These are phyloP conservation scores for Sesamia nonagrioides DNA, from an alignment of 1,140 invertebrate genomes.

Conservation along the genomic window DNA sequence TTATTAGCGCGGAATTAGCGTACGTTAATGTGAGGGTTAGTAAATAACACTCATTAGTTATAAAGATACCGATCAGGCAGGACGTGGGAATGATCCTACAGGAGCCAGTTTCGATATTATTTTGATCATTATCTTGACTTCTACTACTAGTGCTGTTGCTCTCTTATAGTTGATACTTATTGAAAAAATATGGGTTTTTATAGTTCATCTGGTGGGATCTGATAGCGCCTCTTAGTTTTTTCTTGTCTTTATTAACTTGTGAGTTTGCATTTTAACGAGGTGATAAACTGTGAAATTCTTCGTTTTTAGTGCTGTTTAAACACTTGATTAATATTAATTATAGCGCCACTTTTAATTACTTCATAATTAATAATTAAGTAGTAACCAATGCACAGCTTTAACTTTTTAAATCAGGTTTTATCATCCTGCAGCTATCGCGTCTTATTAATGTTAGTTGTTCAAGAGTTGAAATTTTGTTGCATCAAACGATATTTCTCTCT, in stretches of 20 bases:
- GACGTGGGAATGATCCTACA: constrained; percentile 54
- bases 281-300: neutral
- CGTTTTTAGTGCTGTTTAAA: neutral
- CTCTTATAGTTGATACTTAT: neutral
- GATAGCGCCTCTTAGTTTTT: neutral
- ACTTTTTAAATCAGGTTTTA: neutral
- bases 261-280: neutral
- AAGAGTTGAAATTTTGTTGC: neutral
- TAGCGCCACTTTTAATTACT: neutral
- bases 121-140: constrained; percentile 27
- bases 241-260: neutral
- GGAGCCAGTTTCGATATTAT: constrained; percentile 53
- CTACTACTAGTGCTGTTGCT: neutral
- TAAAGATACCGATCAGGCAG: constrained; percentile 53
- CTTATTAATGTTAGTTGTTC: no score
- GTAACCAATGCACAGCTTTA: neutral
- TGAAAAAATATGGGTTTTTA: neutral
- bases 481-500: neutral
- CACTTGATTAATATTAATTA: neutral
- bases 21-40: constrained; percentile 54
- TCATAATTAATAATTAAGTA: neutral
- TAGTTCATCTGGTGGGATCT: neutral
- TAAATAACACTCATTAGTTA: constrained; percentile 63
- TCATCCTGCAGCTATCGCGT: neutral
- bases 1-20: constrained; percentile 9